Evolutionary conservation across 2,797 vertebrate genomes (phyloP).

Genomic region (Poecilia gillii): DNA sequence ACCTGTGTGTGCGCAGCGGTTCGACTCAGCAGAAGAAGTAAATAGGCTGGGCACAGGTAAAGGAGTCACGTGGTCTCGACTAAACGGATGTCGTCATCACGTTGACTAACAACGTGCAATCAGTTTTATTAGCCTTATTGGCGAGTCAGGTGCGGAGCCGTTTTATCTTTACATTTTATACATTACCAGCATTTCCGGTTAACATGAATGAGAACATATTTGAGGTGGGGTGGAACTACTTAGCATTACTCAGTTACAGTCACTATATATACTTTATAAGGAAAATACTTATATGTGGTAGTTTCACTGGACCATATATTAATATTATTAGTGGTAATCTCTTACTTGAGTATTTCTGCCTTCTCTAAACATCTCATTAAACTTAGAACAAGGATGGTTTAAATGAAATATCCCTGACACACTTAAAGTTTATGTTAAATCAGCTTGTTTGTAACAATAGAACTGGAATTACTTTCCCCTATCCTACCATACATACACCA

Average conservation of each 20-base stretch:
- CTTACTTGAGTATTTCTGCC: background rate
- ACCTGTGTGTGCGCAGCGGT: background rate
- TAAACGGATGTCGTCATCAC: conserved; percentile 51
- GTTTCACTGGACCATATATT: background rate
- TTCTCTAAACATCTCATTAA: background rate
- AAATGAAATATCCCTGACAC: background rate
- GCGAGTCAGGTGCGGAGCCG: too few relatives aligned
- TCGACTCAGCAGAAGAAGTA: background rate
- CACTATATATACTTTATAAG: background rate
- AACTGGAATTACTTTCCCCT: background rate
- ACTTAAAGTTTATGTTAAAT: background rate
- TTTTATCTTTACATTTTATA: background rate
- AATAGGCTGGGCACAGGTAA: conserved; percentile 75
- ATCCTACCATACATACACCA: background rate
- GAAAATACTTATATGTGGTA: background rate
- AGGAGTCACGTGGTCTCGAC: conserved; percentile 55
- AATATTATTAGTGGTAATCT: background rate
- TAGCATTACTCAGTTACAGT: background rate
- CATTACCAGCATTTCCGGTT: background rate
- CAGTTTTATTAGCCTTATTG: background rate
- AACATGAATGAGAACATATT: background rate
- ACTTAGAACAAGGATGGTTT: background rate
- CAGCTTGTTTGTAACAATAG: background rate
- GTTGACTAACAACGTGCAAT: background rate
- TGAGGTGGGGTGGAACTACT: background rate